Evolutionary conservation across 2,113 vertebrate species (phyloP).

Genomic region (Corythornis cristatus): DNA sequence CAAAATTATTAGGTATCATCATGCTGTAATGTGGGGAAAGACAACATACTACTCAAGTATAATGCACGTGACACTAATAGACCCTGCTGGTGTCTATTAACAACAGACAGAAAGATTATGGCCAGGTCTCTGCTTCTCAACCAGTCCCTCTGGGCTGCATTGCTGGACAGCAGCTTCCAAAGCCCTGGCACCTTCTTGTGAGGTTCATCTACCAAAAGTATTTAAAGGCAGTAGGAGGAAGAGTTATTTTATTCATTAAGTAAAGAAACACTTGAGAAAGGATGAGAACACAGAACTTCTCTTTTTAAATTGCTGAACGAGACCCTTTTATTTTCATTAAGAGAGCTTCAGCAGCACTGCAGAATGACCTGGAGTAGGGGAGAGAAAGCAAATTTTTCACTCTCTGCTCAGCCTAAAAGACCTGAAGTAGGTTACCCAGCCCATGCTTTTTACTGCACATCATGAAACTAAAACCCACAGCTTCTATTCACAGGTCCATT

Average conservation of each 20-base stretch:
- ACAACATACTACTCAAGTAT: not conserved
- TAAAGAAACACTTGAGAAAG: not conserved
- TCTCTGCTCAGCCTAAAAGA: not conserved
- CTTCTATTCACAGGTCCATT: not conserved
- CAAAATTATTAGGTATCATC: not conserved
- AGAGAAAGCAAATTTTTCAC: not conserved
- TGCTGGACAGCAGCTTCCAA: not conserved
- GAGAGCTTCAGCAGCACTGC: not conserved
- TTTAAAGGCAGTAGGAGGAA: not conserved
- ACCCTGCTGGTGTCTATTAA: not conserved
- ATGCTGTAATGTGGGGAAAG: not conserved
- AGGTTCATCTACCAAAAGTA: not conserved
- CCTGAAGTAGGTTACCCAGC: not conserved
- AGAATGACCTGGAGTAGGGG: not conserved
- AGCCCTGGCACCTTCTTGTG: not conserved
- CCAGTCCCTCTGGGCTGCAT: not conserved
- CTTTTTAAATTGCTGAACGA: not conserved
- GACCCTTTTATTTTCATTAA: not conserved
- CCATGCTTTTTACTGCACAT: not conserved
- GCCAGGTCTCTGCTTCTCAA: not conserved
- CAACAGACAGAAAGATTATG: not conserved
- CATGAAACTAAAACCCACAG: not conserved
- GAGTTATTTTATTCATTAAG: not conserved
- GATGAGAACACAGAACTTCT: not conserved
- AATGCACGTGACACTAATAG: accelerated